phyloP scores from a whole-genome alignment of 2,113 vertebrate genomes.

The Macquaria australasica region DNA sequence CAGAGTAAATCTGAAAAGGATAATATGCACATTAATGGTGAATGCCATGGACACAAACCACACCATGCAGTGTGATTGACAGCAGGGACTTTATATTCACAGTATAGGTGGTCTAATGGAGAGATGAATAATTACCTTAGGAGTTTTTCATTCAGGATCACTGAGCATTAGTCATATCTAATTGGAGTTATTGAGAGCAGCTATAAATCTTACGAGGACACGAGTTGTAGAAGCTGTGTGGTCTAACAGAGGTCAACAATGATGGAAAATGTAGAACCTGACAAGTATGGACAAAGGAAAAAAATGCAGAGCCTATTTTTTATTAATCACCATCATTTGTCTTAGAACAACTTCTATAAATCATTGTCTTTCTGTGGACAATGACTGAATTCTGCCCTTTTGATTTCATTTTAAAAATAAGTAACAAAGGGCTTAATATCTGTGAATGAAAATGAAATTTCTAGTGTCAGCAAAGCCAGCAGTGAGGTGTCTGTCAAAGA shows the following conservation, averaged over 20 bases:
- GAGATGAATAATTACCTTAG: slow-evolving; percentile 30
- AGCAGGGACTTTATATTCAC: slow-evolving; percentile 15
- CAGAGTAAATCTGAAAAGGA: neutral
- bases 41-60: neutral
- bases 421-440: slow-evolving; percentile 46
- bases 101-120: slow-evolving; percentile 21
- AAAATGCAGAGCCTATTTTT: neutral
- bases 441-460: slow-evolving; percentile 57
- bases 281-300: slow-evolving; percentile 7
- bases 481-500: slow-evolving; percentile 51
- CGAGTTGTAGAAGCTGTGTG: slow-evolving; percentile 24
- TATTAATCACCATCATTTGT: slow-evolving; percentile 5
- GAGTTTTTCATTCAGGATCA: slow-evolving; percentile 33
- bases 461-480: slow-evolving; percentile 50
- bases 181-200: slow-evolving; percentile 28
- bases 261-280: slow-evolving; percentile 11
- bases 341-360: slow-evolving; percentile 16
- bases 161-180: slow-evolving; percentile 24
- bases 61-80: slow-evolving; percentile 25
- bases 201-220: slow-evolving; percentile 29
- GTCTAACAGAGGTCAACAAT: neutral
- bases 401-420: slow-evolving; percentile 52
- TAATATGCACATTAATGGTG: neutral
- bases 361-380: slow-evolving; percentile 36
- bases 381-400: slow-evolving; percentile 60